Evolutionary conservation across 2,888 invertebrate species (phyloP), one percentile per base, ranked within the genome.

Genomic region (Leptinotarsa peninsularis): DNA sequence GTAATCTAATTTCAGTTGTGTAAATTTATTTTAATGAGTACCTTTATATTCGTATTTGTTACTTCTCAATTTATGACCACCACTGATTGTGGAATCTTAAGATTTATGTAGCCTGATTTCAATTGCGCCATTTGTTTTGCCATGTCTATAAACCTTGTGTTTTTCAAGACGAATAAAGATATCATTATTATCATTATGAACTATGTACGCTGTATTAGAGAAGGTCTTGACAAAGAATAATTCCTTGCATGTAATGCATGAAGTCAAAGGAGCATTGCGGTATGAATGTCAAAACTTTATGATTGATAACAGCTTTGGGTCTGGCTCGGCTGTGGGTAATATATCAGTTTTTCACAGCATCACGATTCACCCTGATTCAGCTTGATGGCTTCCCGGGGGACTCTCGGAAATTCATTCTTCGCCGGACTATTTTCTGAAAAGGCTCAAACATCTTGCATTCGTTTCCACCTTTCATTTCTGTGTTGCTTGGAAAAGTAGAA

Each of bases 301-400:
- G 56, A 58, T 58, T 58, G 56, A 58, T 58, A 18, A 58, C 23
- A 58, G 18, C 18, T 21, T 21, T 23, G 18, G 21, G 56, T 18
- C 18, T 14, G 18, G 63, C 27, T 63, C 27, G 13, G 27, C 27
- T 33, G 63, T 63, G 27, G 15, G 33, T 33, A 27, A 63, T 63
- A 63, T 63, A 63, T 63, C 63, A 63, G 63, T 63, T 63, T 63
- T 33, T 63, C 27, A 33, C 60, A 60, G 60, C 60, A 14, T 17
- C 60, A 27, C 60, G 23, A 63, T 33, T 63, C 27, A 63, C 63
- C 33, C 63, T 63, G 33, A 63, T 63, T 63, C 63, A 63, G 17
- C 63, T 63, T 63, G 63, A 63, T 63, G 15, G 27, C 63, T 4
- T 63, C 63, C 27, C 33, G 14, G 27, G 63, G 27, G 63, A 63